Evolutionary conservation across 2,797 vertebrate genomes (phyloP), one percentile per base, ranked within the genome.

Genomic region (Trachurus trachurus): DNA sequence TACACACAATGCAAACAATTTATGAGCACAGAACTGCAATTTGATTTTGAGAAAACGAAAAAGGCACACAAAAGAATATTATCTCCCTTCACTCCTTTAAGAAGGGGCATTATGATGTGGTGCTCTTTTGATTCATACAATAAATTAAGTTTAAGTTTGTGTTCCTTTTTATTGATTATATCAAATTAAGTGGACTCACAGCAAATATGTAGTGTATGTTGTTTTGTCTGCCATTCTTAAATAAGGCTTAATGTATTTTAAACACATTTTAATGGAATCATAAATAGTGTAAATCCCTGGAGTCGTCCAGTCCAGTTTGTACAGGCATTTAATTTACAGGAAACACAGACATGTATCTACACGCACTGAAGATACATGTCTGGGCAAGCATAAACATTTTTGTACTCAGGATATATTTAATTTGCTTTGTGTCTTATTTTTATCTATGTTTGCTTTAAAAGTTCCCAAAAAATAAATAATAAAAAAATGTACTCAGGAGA

Each of bases 1-100:
- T 50, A 29, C 42, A 45, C 6, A 10, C 49, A 78, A 1, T 59
- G 40, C 53, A 59, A n/a, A 17, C 26, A 49, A 21, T 74, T 45
- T 66, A 50, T 50, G 26, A 57, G 13, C 7, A 52, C n/a, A 57
- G 40, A 58, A 40, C 19, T 21, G 44, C 21, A 16, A 62, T 63
- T 45, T 29, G n/a, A 26, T 62, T 37, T 37, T 8, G 34, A 37
- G 9, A 29, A 15, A 2, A 10, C 11, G 22, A 47, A 47, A 29
- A 19, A 11, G n/a, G 6, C 19, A 9, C 6, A 42, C 4, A 11
- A 57, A 19, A 58, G 4, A 34, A 37, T 58, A 15, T 7, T 58
- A 15, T 7, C 9, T 58, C 31, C 29, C 9, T 6, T 11, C 31
- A 2, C 19, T 37, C 8, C 19, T 58, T 37, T 58, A 6, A 42